Evolutionary conservation across 2,888 invertebrate genomes (phyloP), one percentile per base, ranked within the genome.

Genomic region (Heliothis peltigera): DNA sequence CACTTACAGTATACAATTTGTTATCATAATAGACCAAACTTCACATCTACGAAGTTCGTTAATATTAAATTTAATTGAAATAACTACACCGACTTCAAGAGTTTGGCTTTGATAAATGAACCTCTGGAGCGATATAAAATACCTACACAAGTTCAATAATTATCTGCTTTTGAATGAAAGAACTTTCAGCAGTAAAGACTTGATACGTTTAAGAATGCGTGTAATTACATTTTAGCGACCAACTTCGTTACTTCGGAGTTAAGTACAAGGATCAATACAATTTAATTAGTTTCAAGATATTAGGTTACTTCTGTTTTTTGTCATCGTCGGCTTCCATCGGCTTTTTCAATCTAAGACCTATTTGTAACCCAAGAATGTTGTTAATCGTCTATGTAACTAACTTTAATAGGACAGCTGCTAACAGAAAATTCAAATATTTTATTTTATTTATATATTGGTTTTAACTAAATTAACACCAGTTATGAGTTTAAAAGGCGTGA

Each of bases 31-130:
- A n/a, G 44, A 22, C 60, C 21, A 44, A 67, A 67, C 18, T 59
- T 52, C 1, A 18, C 19, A 39, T 44, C 17, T 21, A 28, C 10
- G 0, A 59, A 70, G 52, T 56, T 70, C 17, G 17, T 15, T 54
- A 44, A 59, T 25, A 47, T 58, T 57, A 53, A 32, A 55, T 54
- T 62, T 42, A 54, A 70, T 61, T 56, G 44, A 62, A 63, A 72
- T 72, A 64, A 39, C 39, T 39, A 39, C 39, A 39, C 22, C 17
- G 44, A 67, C 47, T 59, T 59, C 46, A 46, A 18, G 44, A 39
- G 39, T 39, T 39, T 39, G 39, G 39, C 57, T 78, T 78, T 77
- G 70, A 78, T 77, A 52, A 70, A 60, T 64, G 51, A 70, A 60
- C 28, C 63, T 58, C 44, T 62, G 56, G 68, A 62, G 61, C 44